Evolutionary conservation across 2,797 vertebrate species (phyloP).

Genomic region (Oreochromis grahami): DNA sequence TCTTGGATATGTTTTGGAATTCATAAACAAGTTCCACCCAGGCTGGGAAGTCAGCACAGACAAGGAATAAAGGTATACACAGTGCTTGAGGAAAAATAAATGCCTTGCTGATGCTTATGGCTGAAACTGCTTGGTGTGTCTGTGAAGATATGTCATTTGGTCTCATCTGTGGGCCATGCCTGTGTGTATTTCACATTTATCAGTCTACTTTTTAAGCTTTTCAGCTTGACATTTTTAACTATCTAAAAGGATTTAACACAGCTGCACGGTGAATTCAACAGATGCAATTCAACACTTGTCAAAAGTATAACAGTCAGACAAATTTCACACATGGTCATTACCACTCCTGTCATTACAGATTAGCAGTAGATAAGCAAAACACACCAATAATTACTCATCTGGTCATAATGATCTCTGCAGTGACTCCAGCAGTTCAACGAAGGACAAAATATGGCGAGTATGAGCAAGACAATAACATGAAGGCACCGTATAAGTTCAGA

Average conservation of each 20-base stretch:
- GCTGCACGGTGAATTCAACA: neutral
- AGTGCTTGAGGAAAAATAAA: neutral
- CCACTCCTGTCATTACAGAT: neutral
- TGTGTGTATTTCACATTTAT: neutral
- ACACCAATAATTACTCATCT: neutral
- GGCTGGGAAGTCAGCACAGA: neutral
- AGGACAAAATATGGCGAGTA: neutral
- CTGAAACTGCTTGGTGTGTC: neutral
- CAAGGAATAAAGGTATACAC: neutral
- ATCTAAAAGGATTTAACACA: neutral
- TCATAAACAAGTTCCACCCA: slow-evolving; percentile 5
- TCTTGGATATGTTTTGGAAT: neutral
- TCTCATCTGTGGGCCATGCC: neutral
- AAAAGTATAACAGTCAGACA: neutral
- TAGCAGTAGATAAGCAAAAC: neutral
- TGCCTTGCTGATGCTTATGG: neutral
- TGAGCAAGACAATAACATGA: neutral
- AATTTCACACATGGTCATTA: neutral
- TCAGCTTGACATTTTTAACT: neutral
- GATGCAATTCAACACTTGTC: slow-evolving; percentile 1
- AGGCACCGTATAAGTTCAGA: neutral
- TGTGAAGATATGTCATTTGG: neutral
- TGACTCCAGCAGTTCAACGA: neutral
- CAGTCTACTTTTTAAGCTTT: neutral
- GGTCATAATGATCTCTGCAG: neutral